Evolutionary conservation across 2,888 invertebrate species (phyloP).

Genomic region (Cantharis lateralis): DNA sequence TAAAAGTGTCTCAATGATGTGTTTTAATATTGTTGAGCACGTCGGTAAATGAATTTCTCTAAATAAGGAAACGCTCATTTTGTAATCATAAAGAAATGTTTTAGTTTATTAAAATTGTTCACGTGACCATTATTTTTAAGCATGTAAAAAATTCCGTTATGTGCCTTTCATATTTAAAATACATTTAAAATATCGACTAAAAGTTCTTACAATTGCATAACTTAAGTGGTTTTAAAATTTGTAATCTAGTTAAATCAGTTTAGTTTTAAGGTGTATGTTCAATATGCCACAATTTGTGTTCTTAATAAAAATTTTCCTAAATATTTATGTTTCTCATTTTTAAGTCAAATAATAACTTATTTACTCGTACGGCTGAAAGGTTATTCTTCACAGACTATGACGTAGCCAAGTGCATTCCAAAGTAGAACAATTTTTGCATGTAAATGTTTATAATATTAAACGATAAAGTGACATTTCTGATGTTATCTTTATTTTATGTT

Average conservation of each 20-base stretch:
- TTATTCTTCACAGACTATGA: too few species aligned
- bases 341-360: too few species aligned
- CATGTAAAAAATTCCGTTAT: slow-evolving; percentile 1
- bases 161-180: slow-evolving; percentile 3
- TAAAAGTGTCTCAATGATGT: slow-evolving; percentile 52
- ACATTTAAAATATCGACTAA: background rate
- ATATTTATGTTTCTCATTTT: background rate
- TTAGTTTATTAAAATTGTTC: background rate
- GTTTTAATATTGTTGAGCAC: slow-evolving; percentile 56
- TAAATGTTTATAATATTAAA: too few species aligned
- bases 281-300: slow-evolving; percentile 36
- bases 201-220: slow-evolving; percentile 10
- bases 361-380: too few species aligned
- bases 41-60: slow-evolving; percentile 37
- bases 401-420: too few species aligned
- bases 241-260: slow-evolving; percentile 6
- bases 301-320: slow-evolving; percentile 17
- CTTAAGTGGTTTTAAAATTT: slow-evolving; percentile 14
- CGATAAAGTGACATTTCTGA: too few species aligned
- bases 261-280: slow-evolving; percentile 30
- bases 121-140: background rate
- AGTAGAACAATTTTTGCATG: too few species aligned
- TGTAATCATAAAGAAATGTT: slow-evolving; percentile 2
- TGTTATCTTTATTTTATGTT: too few species aligned
- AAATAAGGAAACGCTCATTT: slow-evolving; percentile 18